phyloP scores from a whole-genome alignment of 2,888 invertebrate genomes.

The Sphaerophoria rueppellii region DNA sequence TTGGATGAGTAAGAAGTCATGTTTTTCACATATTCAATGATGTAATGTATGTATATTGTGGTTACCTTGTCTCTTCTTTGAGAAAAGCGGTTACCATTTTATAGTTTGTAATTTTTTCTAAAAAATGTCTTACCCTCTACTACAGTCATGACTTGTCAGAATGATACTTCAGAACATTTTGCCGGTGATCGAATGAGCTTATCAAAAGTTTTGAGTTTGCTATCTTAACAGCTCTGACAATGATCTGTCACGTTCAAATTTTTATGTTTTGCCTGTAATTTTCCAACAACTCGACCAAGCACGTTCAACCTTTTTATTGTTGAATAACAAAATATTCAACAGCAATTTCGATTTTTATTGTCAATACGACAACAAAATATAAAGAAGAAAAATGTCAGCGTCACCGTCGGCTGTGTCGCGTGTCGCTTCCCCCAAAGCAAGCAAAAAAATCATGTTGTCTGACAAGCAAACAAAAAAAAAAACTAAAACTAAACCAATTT shows the following conservation, averaged over 20 bases:
- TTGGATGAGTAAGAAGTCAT: too few relatives aligned
- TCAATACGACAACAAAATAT: neutral
- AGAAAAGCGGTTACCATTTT: too few relatives aligned
- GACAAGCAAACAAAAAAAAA: neutral
- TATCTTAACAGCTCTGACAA: neutral
- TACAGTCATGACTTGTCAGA: too few relatives aligned
- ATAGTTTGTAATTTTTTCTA: too few relatives aligned
- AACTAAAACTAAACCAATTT: neutral
- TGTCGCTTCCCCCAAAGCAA: neutral
- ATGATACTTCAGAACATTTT: too few relatives aligned
- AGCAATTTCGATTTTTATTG: neutral
- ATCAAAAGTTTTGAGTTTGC: neutral
- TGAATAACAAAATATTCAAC: constrained; percentile 1
- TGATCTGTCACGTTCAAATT: constrained; percentile 11
- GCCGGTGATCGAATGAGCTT: too few relatives aligned
- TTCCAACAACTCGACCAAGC: neutral
- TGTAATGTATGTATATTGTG: too few relatives aligned
- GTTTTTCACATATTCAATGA: too few relatives aligned
- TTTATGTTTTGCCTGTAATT: constrained; percentile 3
- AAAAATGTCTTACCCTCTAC: too few relatives aligned
- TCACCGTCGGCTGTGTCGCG: neutral
- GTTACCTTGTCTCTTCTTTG: too few relatives aligned
- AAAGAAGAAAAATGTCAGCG: neutral
- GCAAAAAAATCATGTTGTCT: neutral
- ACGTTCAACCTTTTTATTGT: neutral